Base-by-base conservation (phyloP, 2,113 vertebrate species). In the Eclectus roratus region DNA sequence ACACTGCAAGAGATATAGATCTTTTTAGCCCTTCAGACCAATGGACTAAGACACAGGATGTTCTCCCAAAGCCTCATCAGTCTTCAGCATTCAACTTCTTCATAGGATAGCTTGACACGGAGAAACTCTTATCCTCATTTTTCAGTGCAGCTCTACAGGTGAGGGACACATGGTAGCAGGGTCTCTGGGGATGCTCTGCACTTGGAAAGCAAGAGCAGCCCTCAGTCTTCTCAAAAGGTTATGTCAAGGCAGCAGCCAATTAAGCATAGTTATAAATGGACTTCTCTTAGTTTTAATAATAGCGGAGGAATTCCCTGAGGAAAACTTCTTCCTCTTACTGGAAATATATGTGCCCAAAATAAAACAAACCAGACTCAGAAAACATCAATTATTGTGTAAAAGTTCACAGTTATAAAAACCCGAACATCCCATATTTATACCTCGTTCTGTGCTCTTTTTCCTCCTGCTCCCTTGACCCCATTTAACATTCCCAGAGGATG, bases 231-330 rank as follows among this genome's bases (percentile, higher is more conserved):
- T 84, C 52, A 61, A 87, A 90, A 94, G 44, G 33, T 72, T 92
- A 18, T 92, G 77, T 81, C 61, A 89, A 96, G 84, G 60, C 31
- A 87, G 61, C n/a, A 85, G 56, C 41, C 53, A 92, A 76, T 92
- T 95, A 93, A 87, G 25, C 28, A 53, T 10, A 76, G 66, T 76
- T 85, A 85, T 56, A 92, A 89, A 80, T 61, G 0, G 81, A 72
- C 87, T 71, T 61, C 9, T 91, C 86, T 92, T 64, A 71, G 49
- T 64, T 72, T 87, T 89, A 94, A 91, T 72, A 81, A 91, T 89
- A 84, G 27, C 24, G 68, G 39, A 89, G 52, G 44, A 86, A 87
- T 78, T 94, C 91, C 50, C 86, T 31, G 47, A 2, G 17, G 91
- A 84, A 91, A 80, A 56, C 3, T 23, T 19, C 31, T 24, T 89